Evolutionary conservation across 2,797 vertebrate species (phyloP), one percentile per base, ranked within the genome.

Genomic region (Gymnothorax javanicus): DNA sequence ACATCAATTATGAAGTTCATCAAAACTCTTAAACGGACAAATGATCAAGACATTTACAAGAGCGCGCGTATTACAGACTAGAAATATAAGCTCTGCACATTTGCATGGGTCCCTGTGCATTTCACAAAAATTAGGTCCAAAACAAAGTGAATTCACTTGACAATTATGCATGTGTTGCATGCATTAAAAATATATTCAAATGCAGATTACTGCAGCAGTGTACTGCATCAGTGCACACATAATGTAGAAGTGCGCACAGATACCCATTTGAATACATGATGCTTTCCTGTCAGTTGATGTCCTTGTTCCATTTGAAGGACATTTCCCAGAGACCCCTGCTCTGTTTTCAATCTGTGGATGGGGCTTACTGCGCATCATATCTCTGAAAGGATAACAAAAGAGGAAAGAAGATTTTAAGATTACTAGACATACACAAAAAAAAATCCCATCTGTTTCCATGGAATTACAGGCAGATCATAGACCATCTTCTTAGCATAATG

Each of bases 141-240:
- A 81, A 81, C 13, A 5, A 52, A 52, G 77, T 8, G 50, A 81
- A 81, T 81, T 81, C 23, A 56, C 50, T 54, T 23, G 50, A 56
- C 20, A 81, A 81, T 81, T 81, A 81, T n/a, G 50, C 52, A n/a
- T 17, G 20, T 52, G 56, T 81, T n/a, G 50, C 52, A n/a, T 17
- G 20, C 77, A 81, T 81, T 81, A 81, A 81, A 81, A 56, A 81
- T 81, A 56, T 81, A 56, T 81, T 54, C 54, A 56, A 20, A 81
- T 81, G 23, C 77, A 17, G 33, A 17, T 50, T 77, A 81, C n/a
- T 7, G 11, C 77, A 54, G 52, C 20, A 81, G 77, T 81, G 23
- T 52, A 81, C 3, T 81, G 52, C 75, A 79, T 54, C 50, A 79
- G 75, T 79, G 13, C 33, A 43, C 33, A 43, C 33, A 43, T 43